Evolutionary conservation across 2,797 vertebrate genomes (phyloP).

Genomic region (Acestrorhynchus altus): DNA sequence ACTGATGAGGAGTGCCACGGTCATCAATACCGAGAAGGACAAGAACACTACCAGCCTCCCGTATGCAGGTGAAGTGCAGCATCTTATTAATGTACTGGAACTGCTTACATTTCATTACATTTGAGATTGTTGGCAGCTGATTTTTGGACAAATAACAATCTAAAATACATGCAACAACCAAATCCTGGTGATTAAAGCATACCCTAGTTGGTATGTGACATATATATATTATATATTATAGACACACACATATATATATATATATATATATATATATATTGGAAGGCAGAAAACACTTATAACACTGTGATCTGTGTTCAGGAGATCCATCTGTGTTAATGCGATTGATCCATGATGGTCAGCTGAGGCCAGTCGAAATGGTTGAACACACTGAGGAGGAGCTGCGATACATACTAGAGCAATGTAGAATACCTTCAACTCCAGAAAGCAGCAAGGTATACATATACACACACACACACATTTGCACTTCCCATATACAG

Average conservation of each 20-base stretch:
- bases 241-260: too few relatives aligned
- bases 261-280: too few relatives aligned
- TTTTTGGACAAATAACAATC: too few relatives aligned
- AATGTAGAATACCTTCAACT: slow-evolving; percentile 76
- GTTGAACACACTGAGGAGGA: slow-evolving; percentile 84
- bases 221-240: too few relatives aligned
- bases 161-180: too few relatives aligned
- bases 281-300: too few relatives aligned
- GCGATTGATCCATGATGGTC: slow-evolving; percentile 88
- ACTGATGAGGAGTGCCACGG: slow-evolving; percentile 88
- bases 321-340: slow-evolving; percentile 87
- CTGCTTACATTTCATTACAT: neutral
- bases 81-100: neutral
- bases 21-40: slow-evolving; percentile 96
- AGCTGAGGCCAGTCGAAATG: slow-evolving; percentile 84
- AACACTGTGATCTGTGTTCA: too few relatives aligned
- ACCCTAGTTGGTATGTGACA: too few relatives aligned
- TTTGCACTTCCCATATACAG: too few relatives aligned
- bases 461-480: slow-evolving; percentile 8
- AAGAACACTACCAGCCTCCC: slow-evolving; percentile 77
- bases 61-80: slow-evolving; percentile 77
- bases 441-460: slow-evolving; percentile 83
- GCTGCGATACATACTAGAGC: slow-evolving; percentile 80
- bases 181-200: too few relatives aligned
- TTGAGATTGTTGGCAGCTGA: neutral